A percentile compares a stretch with the other conserved stretches of the same genome.
These are phyloP conservation scores for Drymodes brunneopygia DNA, from an alignment of 2,113 vertebrate species.

Conservation along the genomic window DNA sequence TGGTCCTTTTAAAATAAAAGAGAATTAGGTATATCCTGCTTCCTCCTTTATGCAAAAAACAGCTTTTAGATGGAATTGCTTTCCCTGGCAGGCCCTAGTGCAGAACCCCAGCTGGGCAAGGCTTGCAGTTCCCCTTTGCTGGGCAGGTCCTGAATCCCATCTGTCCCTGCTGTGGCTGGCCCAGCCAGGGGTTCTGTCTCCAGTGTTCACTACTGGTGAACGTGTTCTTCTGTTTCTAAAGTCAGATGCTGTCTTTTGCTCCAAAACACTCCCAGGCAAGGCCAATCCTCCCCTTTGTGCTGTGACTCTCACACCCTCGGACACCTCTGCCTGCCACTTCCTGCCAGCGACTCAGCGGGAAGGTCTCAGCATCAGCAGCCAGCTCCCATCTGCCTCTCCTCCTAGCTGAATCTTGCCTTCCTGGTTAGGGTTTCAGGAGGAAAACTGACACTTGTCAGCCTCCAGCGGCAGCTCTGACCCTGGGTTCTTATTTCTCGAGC, in stretches of 20 bases:
- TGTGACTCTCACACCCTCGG: fast-evolving
- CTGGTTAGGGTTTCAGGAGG: not conserved
- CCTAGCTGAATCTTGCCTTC: not conserved
- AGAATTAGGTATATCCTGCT: fast-evolving
- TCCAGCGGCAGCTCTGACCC: not conserved
- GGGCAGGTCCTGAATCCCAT: fast-evolving
- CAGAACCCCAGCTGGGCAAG: not conserved
- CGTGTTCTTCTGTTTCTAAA: not conserved
- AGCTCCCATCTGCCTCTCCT: not conserved
- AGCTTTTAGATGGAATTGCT: not conserved
- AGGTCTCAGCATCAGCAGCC: not conserved
- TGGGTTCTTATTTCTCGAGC: fast-evolving
- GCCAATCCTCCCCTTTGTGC: not conserved
- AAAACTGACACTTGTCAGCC: fast-evolving
- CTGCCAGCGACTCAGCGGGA: not conserved
- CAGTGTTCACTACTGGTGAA: fast-evolving
- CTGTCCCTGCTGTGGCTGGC: fast-evolving
- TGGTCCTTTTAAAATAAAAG: not conserved
- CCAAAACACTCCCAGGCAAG: not conserved
- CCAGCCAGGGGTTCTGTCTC: not conserved
- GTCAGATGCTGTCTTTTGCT: not conserved
- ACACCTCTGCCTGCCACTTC: not conserved
- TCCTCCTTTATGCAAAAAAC: not conserved
- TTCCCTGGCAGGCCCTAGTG: fast-evolving
- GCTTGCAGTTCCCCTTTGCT: fast-evolving